Base-by-base conservation (phyloP, 2,888 invertebrate species). In the Diarsia mendica region DNA sequence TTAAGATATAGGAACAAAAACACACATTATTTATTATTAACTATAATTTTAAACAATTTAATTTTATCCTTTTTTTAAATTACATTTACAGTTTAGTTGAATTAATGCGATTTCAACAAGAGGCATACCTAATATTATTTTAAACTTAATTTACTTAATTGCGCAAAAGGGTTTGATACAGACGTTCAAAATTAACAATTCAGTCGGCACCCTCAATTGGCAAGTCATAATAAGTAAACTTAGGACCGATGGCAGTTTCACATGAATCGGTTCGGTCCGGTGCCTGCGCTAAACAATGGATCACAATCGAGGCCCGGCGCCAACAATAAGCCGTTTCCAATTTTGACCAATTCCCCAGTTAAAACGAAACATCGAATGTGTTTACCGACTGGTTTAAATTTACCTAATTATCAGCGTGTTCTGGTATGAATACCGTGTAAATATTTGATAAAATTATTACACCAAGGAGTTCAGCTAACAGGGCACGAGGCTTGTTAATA, bases 381-480 rank as follows among this genome's bases (percentile, higher is more conserved):
- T 84, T 82, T 82, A 78, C 77, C 15, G 69, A 74, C 73, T 48
- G 71, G 64, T 83, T 86, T 77, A 79, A 86, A 77, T 84, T 85
- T 77, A 85, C 77, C 75, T 85, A 86, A 86, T 86, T 86, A 89
- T 87, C 79, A 84, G 67, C 80, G 48, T 88, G 85, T 85, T 87
- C 76, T 82, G 76, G 63, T 88, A 89, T 88, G 87, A 88, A 88
- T 88, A 88, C 73, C 64, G 84, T 88, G 87, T 93, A 91, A 92
- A 93, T 93, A 93, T 93, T 92, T 89, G 89, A 91, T 90, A 90
- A 90, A 89, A 90, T 92, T 92, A 91, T 91, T 90, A 92, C 89
- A 90, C 85, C 87, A 90, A 90, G 91, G 90, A 92, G 90, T 90
- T 90, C 86, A 89, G 91, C 91, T 89, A 92, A 93, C 93, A 92